These are phyloP conservation scores for Nyctereutes procyonoides DNA, from an alignment of 2,113 vertebrate genomes.

Conservation along the genomic window DNA sequence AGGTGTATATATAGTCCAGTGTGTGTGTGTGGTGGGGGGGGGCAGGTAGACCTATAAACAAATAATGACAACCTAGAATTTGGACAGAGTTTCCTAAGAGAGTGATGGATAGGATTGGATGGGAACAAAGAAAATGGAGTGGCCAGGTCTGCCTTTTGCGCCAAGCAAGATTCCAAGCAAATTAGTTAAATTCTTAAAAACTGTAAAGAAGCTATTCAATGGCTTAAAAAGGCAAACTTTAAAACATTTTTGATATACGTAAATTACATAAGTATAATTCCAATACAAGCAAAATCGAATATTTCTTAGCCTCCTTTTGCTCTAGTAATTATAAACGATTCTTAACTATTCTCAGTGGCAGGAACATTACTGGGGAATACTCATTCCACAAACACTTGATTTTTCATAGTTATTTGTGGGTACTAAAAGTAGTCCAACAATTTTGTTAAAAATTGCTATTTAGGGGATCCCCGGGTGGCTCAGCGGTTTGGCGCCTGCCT, in stretches of 20 bases:
- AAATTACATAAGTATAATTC: neutral
- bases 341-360: neutral
- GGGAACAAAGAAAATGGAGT: neutral
- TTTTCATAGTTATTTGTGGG: slow-evolving; percentile 9
- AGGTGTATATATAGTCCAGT: neutral
- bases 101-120: neutral
- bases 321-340: neutral
- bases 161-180: neutral
- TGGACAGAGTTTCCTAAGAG: neutral
- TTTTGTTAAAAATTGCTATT: neutral
- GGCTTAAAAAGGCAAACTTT: neutral
- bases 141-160: neutral
- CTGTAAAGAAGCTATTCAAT: neutral
- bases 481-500: no score
- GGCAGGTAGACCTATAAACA: neutral
- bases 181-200: neutral
- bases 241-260: neutral
- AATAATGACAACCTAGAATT: neutral
- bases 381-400: neutral
- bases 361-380: neutral
- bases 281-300: neutral
- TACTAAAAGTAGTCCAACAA: neutral
- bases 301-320: neutral
- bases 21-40: neutral
- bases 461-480: neutral